Evolutionary conservation across 2,797 vertebrate species (phyloP).

Genomic region (Hipposideros larvatus): DNA sequence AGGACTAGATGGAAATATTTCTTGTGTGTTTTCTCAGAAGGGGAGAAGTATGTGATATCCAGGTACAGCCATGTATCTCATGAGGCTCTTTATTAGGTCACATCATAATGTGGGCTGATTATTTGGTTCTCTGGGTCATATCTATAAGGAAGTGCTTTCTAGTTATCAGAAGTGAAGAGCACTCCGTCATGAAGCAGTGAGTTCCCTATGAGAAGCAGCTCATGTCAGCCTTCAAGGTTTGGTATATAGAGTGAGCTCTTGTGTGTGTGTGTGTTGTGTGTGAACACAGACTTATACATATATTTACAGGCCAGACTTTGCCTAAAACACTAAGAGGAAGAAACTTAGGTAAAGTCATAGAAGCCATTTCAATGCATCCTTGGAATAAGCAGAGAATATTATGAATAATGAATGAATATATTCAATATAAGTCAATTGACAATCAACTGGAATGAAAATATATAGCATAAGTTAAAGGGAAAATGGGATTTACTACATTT

Average conservation of each 20-base stretch:
- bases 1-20: not conserved
- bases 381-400: not conserved
- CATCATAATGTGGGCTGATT: too few species aligned
- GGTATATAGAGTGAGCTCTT: not conserved
- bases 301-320: not conserved
- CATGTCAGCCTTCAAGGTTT: not conserved
- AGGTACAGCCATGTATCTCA: not conserved
- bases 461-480: conserved; percentile 42
- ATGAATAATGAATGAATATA: not conserved
- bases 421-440: conserved; percentile 18
- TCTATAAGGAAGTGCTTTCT: not conserved
- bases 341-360: conserved; percentile 21
- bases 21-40: not conserved
- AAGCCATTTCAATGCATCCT: not conserved
- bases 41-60: not conserved
- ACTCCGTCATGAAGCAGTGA: not conserved
- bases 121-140: not conserved
- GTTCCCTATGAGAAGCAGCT: not conserved
- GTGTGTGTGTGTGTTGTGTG: too few species aligned
- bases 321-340: not conserved
- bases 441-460: conserved; percentile 59
- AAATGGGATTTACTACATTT: conserved; percentile 48
- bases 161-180: not conserved
- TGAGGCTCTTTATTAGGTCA: not conserved
- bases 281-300: not conserved